Percentiles rank a stretch among this genome's conserved stretches.
Conservation (phyloP, 37 sponge, comb jelly and placozoan species). For the Tethya wilhelma region DNA sequence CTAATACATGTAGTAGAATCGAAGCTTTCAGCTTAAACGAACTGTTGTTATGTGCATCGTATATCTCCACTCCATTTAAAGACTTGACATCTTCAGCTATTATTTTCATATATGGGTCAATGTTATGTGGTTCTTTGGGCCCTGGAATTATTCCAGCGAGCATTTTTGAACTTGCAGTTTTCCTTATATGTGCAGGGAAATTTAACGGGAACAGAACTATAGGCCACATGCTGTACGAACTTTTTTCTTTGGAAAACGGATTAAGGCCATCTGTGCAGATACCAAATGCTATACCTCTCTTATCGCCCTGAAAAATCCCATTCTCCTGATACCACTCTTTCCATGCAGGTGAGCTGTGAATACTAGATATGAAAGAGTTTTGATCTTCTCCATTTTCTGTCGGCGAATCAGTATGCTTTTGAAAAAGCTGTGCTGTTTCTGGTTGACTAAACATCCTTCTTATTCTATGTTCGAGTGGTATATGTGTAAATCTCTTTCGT, state of each 20-base stretch:
- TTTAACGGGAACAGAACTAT: slow-evolving; percentile 8
- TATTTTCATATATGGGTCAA: slow-evolving; percentile 22
- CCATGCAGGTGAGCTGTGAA: not conserved
- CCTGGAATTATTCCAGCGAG: slow-evolving; percentile 31
- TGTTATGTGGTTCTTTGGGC: not conserved
- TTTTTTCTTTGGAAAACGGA: slow-evolving; percentile 12
- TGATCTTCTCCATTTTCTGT: not conserved
- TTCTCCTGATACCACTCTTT: not conserved
- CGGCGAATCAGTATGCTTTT: not conserved
- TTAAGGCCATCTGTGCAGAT: slow-evolving; percentile 22
- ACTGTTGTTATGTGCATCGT: slow-evolving; percentile 1
- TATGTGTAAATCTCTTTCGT: not conserved
- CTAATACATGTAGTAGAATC: slow-evolving; percentile 21
- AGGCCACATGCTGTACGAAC: slow-evolving; percentile 31
- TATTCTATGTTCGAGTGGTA: slow-evolving; percentile 1
- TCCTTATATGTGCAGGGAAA: slow-evolving; percentile 5
- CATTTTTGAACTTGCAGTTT: not conserved
- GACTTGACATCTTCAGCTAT: slow-evolving; percentile 14
- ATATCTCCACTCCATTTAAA: not conserved
- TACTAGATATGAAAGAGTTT: not conserved
- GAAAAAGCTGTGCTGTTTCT: not conserved
- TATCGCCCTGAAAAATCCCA: not conserved
- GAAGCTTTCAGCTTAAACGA: slow-evolving; percentile 2
- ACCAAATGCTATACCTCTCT: not conserved
- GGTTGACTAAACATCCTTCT: not conserved